A percentile compares a stretch with the other conserved stretches of the same genome.
These are phyloP conservation scores for Diabrotica virgifera DNA, from an alignment of 1,140 invertebrate genomes.

Conservation along the genomic window DNA sequence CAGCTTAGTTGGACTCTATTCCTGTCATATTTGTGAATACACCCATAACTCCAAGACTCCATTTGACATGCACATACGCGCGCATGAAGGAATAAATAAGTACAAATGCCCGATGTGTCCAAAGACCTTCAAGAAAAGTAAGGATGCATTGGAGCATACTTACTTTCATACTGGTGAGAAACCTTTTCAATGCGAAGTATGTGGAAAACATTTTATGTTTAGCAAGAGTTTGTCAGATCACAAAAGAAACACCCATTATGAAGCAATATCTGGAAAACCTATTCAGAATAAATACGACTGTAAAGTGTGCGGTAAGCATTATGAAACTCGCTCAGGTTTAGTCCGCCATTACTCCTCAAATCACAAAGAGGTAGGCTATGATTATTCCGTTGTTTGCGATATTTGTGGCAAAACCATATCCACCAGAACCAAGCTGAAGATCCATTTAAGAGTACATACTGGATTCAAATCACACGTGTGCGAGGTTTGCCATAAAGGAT, in stretches of 20 bases:
- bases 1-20: slow-evolving; percentile 41
- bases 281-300: slow-evolving; percentile 14
- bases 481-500: slow-evolving; percentile 48
- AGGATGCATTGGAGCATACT: slow-evolving; percentile 38
- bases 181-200: slow-evolving; percentile 58
- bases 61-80: slow-evolving; percentile 42
- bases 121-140: slow-evolving; percentile 52
- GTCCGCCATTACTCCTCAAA: slow-evolving; percentile 11
- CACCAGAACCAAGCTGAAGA: slow-evolving; percentile 51
- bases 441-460: slow-evolving; percentile 72
- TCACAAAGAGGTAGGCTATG: slow-evolving; percentile 8
- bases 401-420: slow-evolving; percentile 72
- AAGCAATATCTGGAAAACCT: slow-evolving; percentile 6
- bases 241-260: slow-evolving; percentile 12
- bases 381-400: slow-evolving; percentile 48
- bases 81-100: slow-evolving; percentile 72
- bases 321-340: slow-evolving; percentile 34
- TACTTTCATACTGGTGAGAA: slow-evolving; percentile 54
- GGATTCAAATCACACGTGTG: slow-evolving; percentile 71
- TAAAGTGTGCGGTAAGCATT: slow-evolving; percentile 35
- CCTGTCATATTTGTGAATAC: slow-evolving; percentile 49
- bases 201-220: slow-evolving; percentile 66
- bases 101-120: slow-evolving; percentile 66
- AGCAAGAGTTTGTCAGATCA: slow-evolving; percentile 12
- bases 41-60: slow-evolving; percentile 47